Conservation (phyloP, 2,113 vertebrate genomes). For the Lepus europaeus region DNA sequence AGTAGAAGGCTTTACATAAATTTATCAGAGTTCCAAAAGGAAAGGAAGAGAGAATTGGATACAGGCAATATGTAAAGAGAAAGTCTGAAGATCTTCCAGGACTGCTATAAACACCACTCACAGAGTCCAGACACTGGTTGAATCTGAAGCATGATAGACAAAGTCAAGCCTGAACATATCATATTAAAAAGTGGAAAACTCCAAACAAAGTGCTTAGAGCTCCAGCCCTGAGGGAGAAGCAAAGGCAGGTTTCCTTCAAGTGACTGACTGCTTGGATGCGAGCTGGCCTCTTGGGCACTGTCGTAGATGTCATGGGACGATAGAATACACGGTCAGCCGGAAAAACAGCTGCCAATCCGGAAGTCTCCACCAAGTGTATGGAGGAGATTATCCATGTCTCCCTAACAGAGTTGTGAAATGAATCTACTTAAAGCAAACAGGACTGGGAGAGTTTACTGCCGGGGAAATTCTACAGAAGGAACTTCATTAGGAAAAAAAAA, state of each 20-base stretch:
- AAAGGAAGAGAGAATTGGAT: not conserved
- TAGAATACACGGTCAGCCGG: not conserved
- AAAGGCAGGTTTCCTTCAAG: not conserved
- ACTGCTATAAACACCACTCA: not conserved
- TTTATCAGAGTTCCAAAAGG: not conserved
- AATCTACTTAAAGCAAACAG: not conserved
- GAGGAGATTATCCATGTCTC: not conserved
- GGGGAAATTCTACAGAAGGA: not conserved
- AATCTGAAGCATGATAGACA: not conserved
- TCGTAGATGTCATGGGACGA: not conserved
- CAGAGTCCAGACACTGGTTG: not conserved
- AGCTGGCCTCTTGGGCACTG: not conserved
- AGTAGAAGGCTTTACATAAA: not conserved
- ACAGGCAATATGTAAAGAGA: not conserved
- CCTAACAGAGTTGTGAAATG: not conserved
- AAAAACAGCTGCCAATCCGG: not conserved
- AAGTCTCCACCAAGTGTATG: not conserved
- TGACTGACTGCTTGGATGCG: not conserved
- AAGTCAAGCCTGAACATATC: not conserved
- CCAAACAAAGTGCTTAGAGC: not conserved
- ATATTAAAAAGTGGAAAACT: not conserved
- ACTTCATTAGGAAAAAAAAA: not conserved
- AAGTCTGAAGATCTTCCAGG: not conserved
- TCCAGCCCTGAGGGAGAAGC: not conserved
- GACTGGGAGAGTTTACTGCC: not conserved